Evolutionary conservation across 2,113 vertebrate genomes (phyloP), one percentile per base, ranked within the genome.

Genomic region (Hipposideros armiger): DNA sequence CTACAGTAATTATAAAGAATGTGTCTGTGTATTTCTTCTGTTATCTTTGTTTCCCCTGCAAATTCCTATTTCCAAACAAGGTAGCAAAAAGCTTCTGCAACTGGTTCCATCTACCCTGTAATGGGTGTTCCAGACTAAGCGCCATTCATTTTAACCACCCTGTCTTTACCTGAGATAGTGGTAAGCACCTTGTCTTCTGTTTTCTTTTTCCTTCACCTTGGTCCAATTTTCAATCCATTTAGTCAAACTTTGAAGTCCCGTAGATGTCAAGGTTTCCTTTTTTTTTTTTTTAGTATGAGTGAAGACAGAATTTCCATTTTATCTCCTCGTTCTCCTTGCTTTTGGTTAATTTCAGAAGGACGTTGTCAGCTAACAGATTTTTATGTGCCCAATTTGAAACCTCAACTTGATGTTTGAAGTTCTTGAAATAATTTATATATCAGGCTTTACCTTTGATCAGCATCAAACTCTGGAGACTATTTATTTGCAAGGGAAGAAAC

Each of bases 281-380:
- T 36, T 36, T 36, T 36, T 47, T 94, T 84, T 84, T 72, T 81
- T 84, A 83, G 58, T 50, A 76, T 66, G 4, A 58, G 4, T 70
- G 17, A 64, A 62, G 36, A 80, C 24, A 36, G 30, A 54, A 73
- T 83, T 84, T 91, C 16, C 11, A 54, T 50, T 89, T 85, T 67
- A 85, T 10, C 76, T 91, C 72, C 4, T 62, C 85, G 22, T 2
- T 87, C 1, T 91, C 30, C 20, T 86, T 82, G 54, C 20, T 92
- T 58, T 84, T 72, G 45, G 30, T 94, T 95, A 28, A 87, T 84
- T 80, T 85, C 56, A 78, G 62, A 72, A 92, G 58, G n/a, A 82
- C 82, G 15, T 40, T n/a, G 36, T 66, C 60, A 60, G n/a, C 10
- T 26, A 42, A 50, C 22, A 91, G 40, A 7, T 60, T 95, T 93